phyloP scores from a whole-genome alignment of 2,113 vertebrate genomes.

The Clarias batrachus region DNA sequence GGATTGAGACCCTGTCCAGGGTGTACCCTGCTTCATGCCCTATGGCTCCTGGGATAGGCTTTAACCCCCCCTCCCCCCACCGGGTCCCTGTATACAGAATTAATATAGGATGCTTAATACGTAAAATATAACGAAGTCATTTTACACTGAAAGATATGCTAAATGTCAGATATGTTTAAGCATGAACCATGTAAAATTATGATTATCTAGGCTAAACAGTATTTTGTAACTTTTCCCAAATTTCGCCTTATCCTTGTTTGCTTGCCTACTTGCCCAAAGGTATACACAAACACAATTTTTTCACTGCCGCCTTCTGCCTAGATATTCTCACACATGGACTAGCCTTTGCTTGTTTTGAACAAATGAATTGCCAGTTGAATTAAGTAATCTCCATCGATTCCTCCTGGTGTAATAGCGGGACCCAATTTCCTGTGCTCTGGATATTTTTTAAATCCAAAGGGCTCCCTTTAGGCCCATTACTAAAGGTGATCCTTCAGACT shows the following conservation, averaged over 20 bases:
- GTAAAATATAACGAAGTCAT: background rate
- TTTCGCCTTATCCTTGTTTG: background rate
- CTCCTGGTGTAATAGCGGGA: conserved; percentile 58
- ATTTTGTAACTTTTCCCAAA: background rate
- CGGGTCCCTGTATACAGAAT: too few relatives aligned
- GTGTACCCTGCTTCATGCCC: too few relatives aligned
- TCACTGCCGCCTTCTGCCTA: conserved; percentile 13
- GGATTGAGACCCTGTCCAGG: too few relatives aligned
- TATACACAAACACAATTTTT: conserved; percentile 7
- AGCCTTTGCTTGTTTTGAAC: conserved; percentile 50
- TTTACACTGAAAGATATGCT: background rate
- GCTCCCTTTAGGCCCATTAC: conserved; percentile 66
- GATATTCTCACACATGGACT: conserved; percentile 48
- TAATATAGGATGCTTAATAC: background rate
- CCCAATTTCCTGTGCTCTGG: conserved; percentile 63
- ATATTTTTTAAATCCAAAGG: conserved; percentile 59
- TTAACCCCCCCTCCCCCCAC: too few relatives aligned
- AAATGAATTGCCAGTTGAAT: conserved; percentile 65
- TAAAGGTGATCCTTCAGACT: conserved; percentile 64
- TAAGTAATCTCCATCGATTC: conserved; percentile 65
- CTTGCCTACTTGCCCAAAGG: conserved; percentile 12
- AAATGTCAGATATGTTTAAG: background rate
- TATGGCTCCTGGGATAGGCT: too few relatives aligned
- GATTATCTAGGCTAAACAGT: background rate
- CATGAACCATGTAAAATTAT: background rate